These are phyloP conservation scores for Cavia aperea DNA, from an alignment of 2,113 vertebrate species.

Conservation along the genomic window DNA sequence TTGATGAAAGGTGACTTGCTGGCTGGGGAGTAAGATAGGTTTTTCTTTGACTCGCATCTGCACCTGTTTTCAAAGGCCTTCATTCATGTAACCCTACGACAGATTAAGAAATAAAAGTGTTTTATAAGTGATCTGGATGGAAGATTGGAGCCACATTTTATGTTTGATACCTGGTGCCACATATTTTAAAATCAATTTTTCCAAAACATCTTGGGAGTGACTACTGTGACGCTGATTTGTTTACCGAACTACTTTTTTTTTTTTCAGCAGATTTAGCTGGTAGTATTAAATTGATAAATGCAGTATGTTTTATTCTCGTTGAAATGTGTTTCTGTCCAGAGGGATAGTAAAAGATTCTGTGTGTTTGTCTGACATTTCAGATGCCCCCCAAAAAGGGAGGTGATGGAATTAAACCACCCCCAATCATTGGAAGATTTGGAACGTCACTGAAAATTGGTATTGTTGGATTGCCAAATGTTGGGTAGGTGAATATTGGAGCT, in stretches of 20 bases:
- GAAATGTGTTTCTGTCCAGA: background rate
- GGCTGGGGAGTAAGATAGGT: background rate
- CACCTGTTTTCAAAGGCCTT: slow-evolving; percentile 13
- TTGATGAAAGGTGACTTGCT: slow-evolving; percentile 1
- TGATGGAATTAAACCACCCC: slow-evolving; percentile 85
- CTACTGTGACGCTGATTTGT: background rate
- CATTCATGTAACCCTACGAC: background rate
- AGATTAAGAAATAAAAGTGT: slow-evolving; percentile 24
- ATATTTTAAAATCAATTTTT: slow-evolving; percentile 51
- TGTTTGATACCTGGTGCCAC: background rate
- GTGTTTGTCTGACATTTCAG: slow-evolving; percentile 75
- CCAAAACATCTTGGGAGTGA: slow-evolving; percentile 24
- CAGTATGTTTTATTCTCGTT: slow-evolving; percentile 7
- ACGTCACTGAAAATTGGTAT: slow-evolving; percentile 98
- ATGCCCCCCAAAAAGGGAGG: slow-evolving; percentile 97
- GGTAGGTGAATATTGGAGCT: slow-evolving; percentile 79
- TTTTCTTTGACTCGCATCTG: slow-evolving; percentile 14
- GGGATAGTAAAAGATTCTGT: background rate
- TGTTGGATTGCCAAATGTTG: slow-evolving; percentile 97
- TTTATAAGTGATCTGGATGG: background rate
- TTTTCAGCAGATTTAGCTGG: background rate
- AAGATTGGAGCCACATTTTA: slow-evolving; percentile 14
- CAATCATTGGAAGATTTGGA: slow-evolving; percentile 95
- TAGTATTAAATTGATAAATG: slow-evolving; percentile 8
- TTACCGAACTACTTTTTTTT: background rate